Base-by-base conservation (phyloP, 2,113 vertebrate species). In the Epinephelus lanceolatus region DNA sequence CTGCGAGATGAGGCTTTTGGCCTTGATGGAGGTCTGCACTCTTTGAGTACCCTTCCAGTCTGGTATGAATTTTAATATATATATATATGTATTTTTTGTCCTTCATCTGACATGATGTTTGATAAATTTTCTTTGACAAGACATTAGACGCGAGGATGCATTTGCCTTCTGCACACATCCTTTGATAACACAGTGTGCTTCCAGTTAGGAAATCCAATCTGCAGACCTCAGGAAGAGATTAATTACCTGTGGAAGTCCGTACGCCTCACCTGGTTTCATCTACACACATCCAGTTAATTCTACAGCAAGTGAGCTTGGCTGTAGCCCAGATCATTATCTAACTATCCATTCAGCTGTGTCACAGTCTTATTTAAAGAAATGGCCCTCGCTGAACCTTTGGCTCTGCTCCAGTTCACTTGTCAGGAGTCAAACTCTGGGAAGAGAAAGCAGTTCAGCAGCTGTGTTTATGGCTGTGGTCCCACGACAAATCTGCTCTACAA, bases 301-400 rank as follows among this genome's bases (percentile, higher is more conserved):
- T 60, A 61, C 70, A 55, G 78, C 61, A 9, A 74, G 69, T 27
- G 78, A 83, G 73, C 57, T 83, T 80, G 83, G 81, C 85, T 51
- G 49, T 69, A 85, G 73, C 27, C 83, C 84, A 89, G 81, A 91
- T 91, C 80, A 94, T 93, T 91, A 91, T 91, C 91, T 88, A 91
- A 71, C 89, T 63, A 78, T 84, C 78, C 86, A 85, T 86, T 87
- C 91, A 87, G 84, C 85, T 85, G 91, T 88, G 78, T 91, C 86
- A 88, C 76, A 78, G 79, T 81, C 90, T 87, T 87, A 85, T 91
- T 91, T 91, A 92, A 94, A 93, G 82, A 87, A 90, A 91, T 90
- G 84, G 86, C 81, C 89, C 84, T 81, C n/a, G 47, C 60, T 71
- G 77, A 87, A 81, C 77, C 78, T 78, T 72, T 84, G 89, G 92